Evolutionary conservation across 1,140 invertebrate genomes (phyloP).

Genomic region (Lepidurus apus): DNA sequence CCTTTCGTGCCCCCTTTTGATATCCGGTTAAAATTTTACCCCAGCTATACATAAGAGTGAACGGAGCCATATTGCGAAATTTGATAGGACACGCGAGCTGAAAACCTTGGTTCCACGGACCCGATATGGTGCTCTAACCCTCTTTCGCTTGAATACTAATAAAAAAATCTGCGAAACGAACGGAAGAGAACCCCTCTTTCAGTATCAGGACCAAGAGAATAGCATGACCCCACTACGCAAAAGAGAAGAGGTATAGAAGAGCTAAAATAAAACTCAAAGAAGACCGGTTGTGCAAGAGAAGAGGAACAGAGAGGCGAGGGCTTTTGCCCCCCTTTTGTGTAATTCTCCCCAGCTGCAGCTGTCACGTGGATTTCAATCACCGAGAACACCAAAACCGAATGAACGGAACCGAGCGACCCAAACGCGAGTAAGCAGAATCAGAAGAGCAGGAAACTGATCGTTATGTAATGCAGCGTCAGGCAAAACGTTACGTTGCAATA

Average conservation of each 20-base stretch:
- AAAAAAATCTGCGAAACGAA: slow-evolving; percentile 19
- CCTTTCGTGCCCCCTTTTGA: slow-evolving; percentile 12
- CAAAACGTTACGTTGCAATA: background rate
- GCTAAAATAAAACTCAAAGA: background rate
- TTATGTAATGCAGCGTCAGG: background rate
- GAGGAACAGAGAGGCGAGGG: background rate
- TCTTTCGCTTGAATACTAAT: background rate
- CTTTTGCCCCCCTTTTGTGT: slow-evolving; percentile 1
- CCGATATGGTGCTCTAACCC: background rate
- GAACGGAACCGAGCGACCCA: background rate
- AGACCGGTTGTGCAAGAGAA: slow-evolving; percentile 14
- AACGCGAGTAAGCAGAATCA: background rate
- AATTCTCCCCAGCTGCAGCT: slow-evolving; percentile 18
- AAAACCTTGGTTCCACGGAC: background rate
- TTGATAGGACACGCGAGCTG: slow-evolving; percentile 20
- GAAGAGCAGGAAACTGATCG: background rate
- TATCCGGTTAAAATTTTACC: slow-evolving; percentile 14
- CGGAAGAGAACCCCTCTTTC: background rate
- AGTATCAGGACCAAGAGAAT: background rate
- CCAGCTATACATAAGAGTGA: background rate
- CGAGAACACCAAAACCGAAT: background rate
- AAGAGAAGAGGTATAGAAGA: background rate
- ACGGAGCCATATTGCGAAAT: slow-evolving; percentile 14
- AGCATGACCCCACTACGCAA: background rate
- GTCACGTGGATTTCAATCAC: slow-evolving; percentile 18